Evolutionary conservation across 2,888 invertebrate species (phyloP), one percentile per base, ranked within the genome.

Genomic region (Phaedon cochleariae): DNA sequence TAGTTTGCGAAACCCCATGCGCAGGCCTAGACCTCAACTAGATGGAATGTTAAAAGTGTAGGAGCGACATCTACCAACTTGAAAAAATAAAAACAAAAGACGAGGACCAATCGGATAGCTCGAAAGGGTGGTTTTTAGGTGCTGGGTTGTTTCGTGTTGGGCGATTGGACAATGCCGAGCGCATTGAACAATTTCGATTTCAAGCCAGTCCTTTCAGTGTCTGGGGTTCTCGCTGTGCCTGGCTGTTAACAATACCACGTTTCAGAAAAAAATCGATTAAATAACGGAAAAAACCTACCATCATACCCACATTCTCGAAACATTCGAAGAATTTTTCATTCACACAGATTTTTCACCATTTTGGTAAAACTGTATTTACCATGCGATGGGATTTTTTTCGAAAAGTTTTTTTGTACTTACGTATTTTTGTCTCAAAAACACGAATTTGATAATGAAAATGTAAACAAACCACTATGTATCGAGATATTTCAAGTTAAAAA

Each of bases 171-270:
- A 85, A 92, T 90, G 81, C 93, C 93, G 85, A 93, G 88, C 82
- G 90, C 93, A 87, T 91, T 90, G 88, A 93, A 92, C 84, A 93
- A 87, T 89, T 93, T 93, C 85, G 90, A 92, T 88, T 92, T 93
- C 83, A 93, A 87, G 86, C 92, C 91, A 86, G 90, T 89, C 85
- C 85, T 86, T 86, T 89, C 88, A 87, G 89, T 86, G 85, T 90
- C 87, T 85, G 87, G 87, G 83, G 89, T 86, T 86, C 89, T 85
- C 86, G 86, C 86, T 85, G 89, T 89, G 86, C 87, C 85, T 84
- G 84, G 82, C 85, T 86, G 85, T 83, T 80, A 83, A 84, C 82
- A 84, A 80, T 64, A 74, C 65, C 64, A 74, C 41, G 51, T 37
- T 64, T 67, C 64, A 71, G 65, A 59, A 65, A 61, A 17, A 29